phyloP scores from a whole-genome alignment of 1,140 invertebrate species.

The Solenopsis fugax region DNA sequence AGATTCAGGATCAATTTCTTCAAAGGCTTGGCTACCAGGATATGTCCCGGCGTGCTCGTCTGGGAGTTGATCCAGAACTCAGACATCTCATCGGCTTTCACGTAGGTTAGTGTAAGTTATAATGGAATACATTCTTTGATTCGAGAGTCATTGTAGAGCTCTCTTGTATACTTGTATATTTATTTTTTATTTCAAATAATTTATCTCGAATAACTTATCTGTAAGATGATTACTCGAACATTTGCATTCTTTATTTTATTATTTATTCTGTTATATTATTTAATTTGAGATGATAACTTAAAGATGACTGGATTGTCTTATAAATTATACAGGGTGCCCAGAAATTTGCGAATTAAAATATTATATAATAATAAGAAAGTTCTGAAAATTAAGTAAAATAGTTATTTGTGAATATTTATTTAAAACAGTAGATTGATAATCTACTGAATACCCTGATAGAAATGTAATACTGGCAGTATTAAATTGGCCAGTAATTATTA shows the following conservation, averaged over 20 bases:
- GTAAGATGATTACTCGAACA: background rate
- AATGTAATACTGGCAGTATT: too few relatives aligned
- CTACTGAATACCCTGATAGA: too few relatives aligned
- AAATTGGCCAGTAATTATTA: too few relatives aligned
- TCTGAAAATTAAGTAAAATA: too few relatives aligned
- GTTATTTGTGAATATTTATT: too few relatives aligned
- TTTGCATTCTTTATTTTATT: background rate
- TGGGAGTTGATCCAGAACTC: conserved; percentile 90
- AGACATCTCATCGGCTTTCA: conserved; percentile 89
- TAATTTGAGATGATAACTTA: background rate
- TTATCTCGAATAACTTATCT: background rate
- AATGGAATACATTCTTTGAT: background rate
- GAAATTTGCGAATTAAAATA: too few relatives aligned
- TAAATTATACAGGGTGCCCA: background rate
- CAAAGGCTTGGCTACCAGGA: conserved; percentile 88
- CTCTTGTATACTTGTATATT: background rate
- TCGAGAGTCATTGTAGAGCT: background rate
- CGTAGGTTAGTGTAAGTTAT: conserved; percentile 83
- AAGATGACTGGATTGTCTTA: background rate
- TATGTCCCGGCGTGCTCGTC: conserved; percentile 87
- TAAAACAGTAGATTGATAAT: too few relatives aligned
- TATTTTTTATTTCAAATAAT: conserved; percentile 6
- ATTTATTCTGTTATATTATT: background rate
- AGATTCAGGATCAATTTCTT: conserved; percentile 89
- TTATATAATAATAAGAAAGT: too few relatives aligned